phyloP scores from a whole-genome alignment of 1,140 invertebrate genomes.

The Brachionus calyciflorus region DNA sequence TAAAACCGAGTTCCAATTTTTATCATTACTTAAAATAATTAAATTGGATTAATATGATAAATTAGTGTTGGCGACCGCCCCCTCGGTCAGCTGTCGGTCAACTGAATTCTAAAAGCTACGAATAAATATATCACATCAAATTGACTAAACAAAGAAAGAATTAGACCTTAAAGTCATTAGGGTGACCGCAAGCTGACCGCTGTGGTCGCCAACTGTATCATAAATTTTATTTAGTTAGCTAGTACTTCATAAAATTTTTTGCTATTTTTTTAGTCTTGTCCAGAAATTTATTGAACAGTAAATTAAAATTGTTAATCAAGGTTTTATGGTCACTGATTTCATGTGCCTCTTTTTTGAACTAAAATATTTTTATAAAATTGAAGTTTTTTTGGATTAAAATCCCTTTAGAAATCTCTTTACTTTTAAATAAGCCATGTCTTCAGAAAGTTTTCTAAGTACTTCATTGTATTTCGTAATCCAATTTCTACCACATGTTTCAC shows the following conservation, averaged over 20 bases:
- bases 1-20: background rate
- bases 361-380: background rate
- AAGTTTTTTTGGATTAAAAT: background rate
- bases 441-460: background rate
- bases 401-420: background rate
- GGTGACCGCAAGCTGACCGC: too few species aligned
- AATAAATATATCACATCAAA: too few species aligned
- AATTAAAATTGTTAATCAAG: background rate
- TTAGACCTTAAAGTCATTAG: too few species aligned
- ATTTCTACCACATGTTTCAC: slow-evolving; percentile 18
- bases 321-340: background rate
- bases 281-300: background rate
- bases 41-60: too few species aligned
- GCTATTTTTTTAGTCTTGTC: background rate
- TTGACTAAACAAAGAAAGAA: too few species aligned
- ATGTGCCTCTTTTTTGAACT: slow-evolving; percentile 25
- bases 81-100: too few species aligned
- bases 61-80: too few species aligned
- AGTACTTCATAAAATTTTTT: slow-evolving; percentile 13
- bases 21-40: background rate
- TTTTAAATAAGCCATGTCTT: background rate
- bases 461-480: slow-evolving; percentile 4
- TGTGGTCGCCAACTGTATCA: too few species aligned
- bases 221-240: background rate
- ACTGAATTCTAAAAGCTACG: too few species aligned